Conservation (phyloP, 2,113 vertebrate genomes). For the Pogonocichla stellata region DNA sequence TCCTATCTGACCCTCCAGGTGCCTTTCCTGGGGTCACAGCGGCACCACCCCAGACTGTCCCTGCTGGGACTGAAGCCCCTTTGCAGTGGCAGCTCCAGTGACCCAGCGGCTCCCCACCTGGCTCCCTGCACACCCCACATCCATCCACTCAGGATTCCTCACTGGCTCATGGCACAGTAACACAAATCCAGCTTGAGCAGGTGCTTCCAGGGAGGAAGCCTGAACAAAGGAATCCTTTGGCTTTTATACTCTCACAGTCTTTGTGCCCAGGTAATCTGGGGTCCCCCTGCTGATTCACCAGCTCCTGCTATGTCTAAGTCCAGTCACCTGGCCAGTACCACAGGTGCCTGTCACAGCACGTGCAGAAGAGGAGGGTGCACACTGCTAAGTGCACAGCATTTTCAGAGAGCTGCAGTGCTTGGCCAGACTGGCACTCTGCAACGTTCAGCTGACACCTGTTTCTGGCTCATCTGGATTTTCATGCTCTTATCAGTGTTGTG, state of each 20-base stretch:
- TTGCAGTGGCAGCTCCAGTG: background rate
- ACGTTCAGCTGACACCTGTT: background rate
- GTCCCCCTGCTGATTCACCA: background rate
- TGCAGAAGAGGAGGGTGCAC: background rate
- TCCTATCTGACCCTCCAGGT: background rate
- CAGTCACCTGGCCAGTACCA: background rate
- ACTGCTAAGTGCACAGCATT: background rate
- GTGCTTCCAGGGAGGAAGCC: background rate
- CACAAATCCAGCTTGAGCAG: background rate
- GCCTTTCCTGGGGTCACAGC: background rate
- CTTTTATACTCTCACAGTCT: background rate
- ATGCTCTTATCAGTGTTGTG: background rate
- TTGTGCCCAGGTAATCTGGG: background rate
- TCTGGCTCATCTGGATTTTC: background rate
- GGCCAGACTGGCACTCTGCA: background rate
- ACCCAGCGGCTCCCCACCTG: background rate
- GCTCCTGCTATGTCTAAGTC: background rate
- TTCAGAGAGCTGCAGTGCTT: background rate
- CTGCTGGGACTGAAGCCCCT: background rate
- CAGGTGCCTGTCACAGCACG: background rate
- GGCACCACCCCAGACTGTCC: no score
- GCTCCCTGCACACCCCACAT: background rate
- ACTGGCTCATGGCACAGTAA: background rate
- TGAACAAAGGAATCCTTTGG: background rate
- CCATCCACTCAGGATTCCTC: background rate